Conservation (phyloP, 1,140 invertebrate species). For the Euura saliciscinereae region DNA sequence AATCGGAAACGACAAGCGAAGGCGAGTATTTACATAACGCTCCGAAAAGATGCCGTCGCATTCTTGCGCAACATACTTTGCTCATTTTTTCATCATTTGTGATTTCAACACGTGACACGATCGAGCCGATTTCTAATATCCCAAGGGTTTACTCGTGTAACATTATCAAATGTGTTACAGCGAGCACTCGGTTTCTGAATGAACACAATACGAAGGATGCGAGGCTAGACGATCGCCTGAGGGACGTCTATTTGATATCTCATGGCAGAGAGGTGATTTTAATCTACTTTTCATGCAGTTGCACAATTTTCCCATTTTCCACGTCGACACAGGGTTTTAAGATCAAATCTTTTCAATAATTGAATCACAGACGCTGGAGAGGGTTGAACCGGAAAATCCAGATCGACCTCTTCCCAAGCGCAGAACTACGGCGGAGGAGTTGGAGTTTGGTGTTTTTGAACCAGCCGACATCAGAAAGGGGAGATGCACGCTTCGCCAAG, state of each 20-base stretch:
- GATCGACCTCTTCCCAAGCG: constrained; percentile 56
- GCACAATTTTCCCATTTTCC: background rate
- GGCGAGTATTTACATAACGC: constrained; percentile 48
- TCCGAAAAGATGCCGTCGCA: constrained; percentile 13
- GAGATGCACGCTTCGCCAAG: constrained; percentile 50
- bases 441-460: constrained; percentile 39
- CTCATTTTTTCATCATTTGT: background rate
- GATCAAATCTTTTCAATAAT: constrained; percentile 20
- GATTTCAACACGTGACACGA: background rate
- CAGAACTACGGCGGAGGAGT: constrained; percentile 47
- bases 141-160: background rate
- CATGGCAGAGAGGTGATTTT: constrained; percentile 52
- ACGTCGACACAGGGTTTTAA: background rate
- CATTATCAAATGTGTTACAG: constrained; percentile 45
- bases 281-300: constrained; percentile 7
- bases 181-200: constrained; percentile 65
- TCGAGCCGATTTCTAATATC: background rate
- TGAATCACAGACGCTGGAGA: constrained; percentile 13
- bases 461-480: constrained; percentile 40
- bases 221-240: constrained; percentile 65
- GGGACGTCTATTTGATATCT: constrained; percentile 73
- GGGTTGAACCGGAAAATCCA: constrained; percentile 31
- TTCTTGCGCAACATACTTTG: background rate
- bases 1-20: constrained; percentile 67
- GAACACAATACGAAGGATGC: constrained; percentile 65